A percentile compares a stretch with the other conserved stretches of the same genome.
Conservation (phyloP, 2,888 invertebrate genomes). For the Leptarthrus brevirostris region DNA sequence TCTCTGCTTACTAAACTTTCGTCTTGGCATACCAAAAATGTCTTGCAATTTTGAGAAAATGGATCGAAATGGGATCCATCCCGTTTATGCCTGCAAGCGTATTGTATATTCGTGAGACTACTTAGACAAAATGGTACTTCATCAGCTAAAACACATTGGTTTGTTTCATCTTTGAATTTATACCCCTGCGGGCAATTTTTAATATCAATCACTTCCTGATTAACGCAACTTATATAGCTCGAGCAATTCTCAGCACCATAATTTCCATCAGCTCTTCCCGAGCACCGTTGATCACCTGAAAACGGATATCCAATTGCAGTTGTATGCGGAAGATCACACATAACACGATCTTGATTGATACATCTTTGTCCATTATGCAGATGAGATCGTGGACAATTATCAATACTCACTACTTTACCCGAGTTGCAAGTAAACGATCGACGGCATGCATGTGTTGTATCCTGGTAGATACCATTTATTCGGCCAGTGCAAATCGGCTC, state of each 20-base stretch:
- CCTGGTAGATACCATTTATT: slow-evolving; percentile 71
- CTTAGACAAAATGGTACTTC: slow-evolving; percentile 55
- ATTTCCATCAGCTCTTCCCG: slow-evolving; percentile 59
- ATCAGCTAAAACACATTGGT: slow-evolving; percentile 58
- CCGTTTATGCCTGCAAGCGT: slow-evolving; percentile 56
- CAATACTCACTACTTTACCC: slow-evolving; percentile 68
- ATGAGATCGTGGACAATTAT: slow-evolving; percentile 68
- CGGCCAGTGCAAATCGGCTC: slow-evolving; percentile 72
- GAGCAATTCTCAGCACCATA: slow-evolving; percentile 60
- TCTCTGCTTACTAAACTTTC: slow-evolving; percentile 58
- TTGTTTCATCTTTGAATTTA: slow-evolving; percentile 58
- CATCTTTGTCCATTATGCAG: slow-evolving; percentile 70
- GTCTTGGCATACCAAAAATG: slow-evolving; percentile 61
- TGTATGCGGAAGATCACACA: slow-evolving; percentile 68
- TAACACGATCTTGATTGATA: slow-evolving; percentile 64
- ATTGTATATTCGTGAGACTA: slow-evolving; percentile 43
- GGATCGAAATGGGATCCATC: slow-evolving; percentile 63
- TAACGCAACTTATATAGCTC: slow-evolving; percentile 60
- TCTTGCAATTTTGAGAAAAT: slow-evolving; percentile 60
- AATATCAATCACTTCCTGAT: slow-evolving; percentile 59
- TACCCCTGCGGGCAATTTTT: slow-evolving; percentile 59
- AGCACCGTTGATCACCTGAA: slow-evolving; percentile 59
- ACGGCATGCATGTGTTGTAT: slow-evolving; percentile 71
- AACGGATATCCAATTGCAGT: slow-evolving; percentile 60
- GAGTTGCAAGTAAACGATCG: slow-evolving; percentile 69